Conservation (phyloP, 2,797 vertebrate genomes). For the Leuciscus waleckii region DNA sequence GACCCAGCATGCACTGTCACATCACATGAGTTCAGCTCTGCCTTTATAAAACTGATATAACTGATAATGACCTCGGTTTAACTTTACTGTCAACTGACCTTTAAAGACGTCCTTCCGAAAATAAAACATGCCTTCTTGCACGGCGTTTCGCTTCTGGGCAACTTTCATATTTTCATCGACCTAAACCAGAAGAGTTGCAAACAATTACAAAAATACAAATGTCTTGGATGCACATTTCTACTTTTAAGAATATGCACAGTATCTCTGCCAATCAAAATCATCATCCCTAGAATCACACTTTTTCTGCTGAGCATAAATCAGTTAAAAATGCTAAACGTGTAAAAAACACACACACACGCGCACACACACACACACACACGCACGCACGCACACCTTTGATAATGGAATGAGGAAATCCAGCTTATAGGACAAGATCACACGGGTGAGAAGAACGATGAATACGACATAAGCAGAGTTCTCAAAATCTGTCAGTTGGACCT, state of each 20-base stretch:
- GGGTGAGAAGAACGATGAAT: conserved; percentile 96
- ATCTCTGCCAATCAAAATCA: not conserved
- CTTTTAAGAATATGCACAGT: not conserved
- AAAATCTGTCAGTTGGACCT: conserved; percentile 98
- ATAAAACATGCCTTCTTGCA: conserved; percentile 92
- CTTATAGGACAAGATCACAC: conserved; percentile 98
- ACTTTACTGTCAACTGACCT: conserved; percentile 75
- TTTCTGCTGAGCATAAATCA: not conserved
- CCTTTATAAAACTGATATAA: not conserved
- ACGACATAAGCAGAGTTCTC: conserved; percentile 98
- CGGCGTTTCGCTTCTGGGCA: conserved; percentile 94
- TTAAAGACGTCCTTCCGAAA: conserved; percentile 97
- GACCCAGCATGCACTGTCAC: not conserved
- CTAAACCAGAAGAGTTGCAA: conserved; percentile 68
- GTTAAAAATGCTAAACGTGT: not conserved
- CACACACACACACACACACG: too few species aligned
- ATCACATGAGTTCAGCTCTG: not conserved
- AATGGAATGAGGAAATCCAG: conserved; percentile 96
- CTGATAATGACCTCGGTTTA: not conserved
- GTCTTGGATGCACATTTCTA: not conserved
- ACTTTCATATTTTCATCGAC: conserved; percentile 98
- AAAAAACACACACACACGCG: too few species aligned
- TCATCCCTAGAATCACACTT: not conserved
- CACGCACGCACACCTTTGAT: conserved; percentile 82
- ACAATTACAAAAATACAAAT: conserved; percentile 19